Percentiles rank a stretch among this genome's conserved stretches.
These are phyloP conservation scores for Caenorhabditis sp. DNA, from an alignment of 2,888 invertebrate species.

Conservation along the genomic window DNA sequence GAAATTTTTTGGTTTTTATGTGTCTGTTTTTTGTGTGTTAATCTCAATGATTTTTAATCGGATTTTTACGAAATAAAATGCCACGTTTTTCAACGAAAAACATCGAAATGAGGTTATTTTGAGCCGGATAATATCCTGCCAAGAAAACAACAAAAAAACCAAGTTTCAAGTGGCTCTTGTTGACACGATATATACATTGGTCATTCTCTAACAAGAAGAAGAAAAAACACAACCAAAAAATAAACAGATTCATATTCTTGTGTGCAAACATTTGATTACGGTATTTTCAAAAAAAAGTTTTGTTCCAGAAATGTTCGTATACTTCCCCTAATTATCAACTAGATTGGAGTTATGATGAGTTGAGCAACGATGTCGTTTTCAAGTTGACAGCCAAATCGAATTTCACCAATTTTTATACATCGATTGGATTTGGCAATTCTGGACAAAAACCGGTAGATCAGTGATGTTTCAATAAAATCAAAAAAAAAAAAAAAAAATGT, in stretches of 20 bases:
- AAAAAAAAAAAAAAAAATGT: not conserved
- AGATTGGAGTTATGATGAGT: slow-evolving; percentile 50
- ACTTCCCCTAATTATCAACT: slow-evolving; percentile 41
- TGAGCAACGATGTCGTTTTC: slow-evolving; percentile 54
- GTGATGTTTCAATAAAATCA: not conserved
- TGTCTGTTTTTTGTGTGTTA: no score
- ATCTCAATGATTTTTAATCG: not conserved
- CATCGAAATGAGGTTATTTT: not conserved
- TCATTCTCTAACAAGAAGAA: not conserved
- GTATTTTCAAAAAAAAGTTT: not conserved
- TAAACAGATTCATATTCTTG: no score
- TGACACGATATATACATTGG: not conserved
- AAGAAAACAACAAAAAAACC: not conserved
- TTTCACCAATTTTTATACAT: slow-evolving; percentile 48
- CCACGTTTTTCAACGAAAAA: not conserved
- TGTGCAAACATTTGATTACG: no score
- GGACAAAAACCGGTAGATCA: slow-evolving; percentile 4
- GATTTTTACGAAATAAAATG: not conserved
- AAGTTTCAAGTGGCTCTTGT: not conserved
- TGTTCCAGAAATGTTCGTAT: slow-evolving; percentile 37
- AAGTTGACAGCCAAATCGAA: slow-evolving; percentile 35
- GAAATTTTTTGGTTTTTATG: no score
- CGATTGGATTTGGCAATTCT: slow-evolving; percentile 43
- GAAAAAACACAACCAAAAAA: no score
- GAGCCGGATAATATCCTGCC: not conserved